phyloP scores from a whole-genome alignment of 2,888 invertebrate genomes.

The Phyto melanocephala region DNA sequence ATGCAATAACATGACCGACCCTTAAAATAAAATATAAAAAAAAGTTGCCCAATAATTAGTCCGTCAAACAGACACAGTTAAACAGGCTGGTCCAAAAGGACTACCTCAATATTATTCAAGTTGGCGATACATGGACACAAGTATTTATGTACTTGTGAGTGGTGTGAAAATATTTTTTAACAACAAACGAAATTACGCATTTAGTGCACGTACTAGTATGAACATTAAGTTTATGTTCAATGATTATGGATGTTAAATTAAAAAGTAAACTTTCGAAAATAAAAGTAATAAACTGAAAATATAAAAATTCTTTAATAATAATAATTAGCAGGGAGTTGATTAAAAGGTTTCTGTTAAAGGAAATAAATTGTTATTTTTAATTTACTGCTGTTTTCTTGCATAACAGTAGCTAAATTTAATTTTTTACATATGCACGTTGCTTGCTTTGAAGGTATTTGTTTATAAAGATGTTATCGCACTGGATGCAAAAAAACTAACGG shows the following conservation, averaged over 20 bases:
- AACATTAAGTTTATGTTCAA: constrained; percentile 52
- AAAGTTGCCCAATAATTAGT: constrained; percentile 42
- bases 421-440: too few species aligned
- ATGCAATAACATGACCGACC: constrained; percentile 59
- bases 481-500: too few species aligned
- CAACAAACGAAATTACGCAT: neutral
- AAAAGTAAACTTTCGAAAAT: neutral
- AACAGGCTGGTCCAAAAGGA: constrained; percentile 3
- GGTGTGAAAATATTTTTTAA: neutral
- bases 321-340: constrained; percentile 32
- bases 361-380: constrained; percentile 15
- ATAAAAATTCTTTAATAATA: constrained; percentile 39
- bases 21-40: constrained; percentile 52
- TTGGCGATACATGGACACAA: neutral
- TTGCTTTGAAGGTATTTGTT: too few species aligned
- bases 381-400: constrained; percentile 20
- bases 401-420: constrained; percentile 19
- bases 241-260: constrained; percentile 43
- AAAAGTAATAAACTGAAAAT: neutral
- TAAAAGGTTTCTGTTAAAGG: neutral
- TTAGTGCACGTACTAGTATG: constrained; percentile 42
- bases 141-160: neutral
- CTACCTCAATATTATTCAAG: constrained; percentile 43
- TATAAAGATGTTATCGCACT: too few species aligned
- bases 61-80: neutral